Evolutionary conservation across 2,797 vertebrate genomes (phyloP), one percentile per base, ranked within the genome.

Genomic region (Neosalanx taihuensis): DNA sequence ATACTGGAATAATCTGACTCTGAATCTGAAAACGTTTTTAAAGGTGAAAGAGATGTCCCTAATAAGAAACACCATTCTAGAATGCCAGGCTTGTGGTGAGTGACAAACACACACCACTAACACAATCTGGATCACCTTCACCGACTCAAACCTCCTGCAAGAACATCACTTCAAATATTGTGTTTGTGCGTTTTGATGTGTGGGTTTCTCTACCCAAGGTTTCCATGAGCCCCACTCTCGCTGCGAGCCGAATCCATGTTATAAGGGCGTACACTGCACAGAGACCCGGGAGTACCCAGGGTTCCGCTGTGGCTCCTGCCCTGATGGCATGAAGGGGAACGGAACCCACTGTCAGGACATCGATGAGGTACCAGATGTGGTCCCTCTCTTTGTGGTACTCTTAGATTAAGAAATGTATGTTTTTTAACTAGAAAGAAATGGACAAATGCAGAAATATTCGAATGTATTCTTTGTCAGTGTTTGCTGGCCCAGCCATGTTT

Each of bases 171-270:
- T 3, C 60, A 12, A 13, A 30, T 12, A 29, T 4, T 17, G 60
- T 30, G 60, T 30, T 30, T 30, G 26, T 31, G 5, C 12, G 12
- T 29, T 62, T 62, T n/a, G 10, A 60, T 12, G 58, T 23, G 5
- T 60, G 58, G 58, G 58, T 5, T 9, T 68, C 2, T 29, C 13
- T 60, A 9, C 10, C 26, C 12, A 83, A 98, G 96, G 97, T 3
- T 99, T 97, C 87, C 95, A 97, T 0, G 96, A 98, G 85, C 95
- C 96, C 0, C 94, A 94, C 0, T 98, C 96, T 1, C 95, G 92
- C 76, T 99, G 97, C 79, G 94, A 92, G 58, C 96, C 96, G 7
- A 97, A 87, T 76, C 97, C 96, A 1, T 98, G 97, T 79, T 96
- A 93, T 79, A 90, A 85, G 0, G 95, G 93, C 0, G 96, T 97